These are phyloP conservation scores for Nanorana parkeri DNA, from an alignment of 2,113 vertebrate species.

Conservation along the genomic window DNA sequence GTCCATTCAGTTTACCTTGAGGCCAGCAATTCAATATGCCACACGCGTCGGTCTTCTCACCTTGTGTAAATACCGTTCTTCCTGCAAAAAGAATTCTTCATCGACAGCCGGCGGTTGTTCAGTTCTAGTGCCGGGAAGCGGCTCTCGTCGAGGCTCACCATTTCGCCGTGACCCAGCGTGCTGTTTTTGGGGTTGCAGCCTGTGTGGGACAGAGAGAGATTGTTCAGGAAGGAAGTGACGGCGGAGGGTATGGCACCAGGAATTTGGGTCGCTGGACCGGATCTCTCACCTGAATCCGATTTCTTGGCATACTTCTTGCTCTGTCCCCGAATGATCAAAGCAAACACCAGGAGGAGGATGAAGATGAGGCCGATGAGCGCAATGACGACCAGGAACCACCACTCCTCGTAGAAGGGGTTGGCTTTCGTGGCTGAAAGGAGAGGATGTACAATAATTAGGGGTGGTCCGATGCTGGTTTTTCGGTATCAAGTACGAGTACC, in stretches of 20 bases:
- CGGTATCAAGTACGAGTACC: too few species aligned
- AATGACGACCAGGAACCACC: slow-evolving; percentile 96
- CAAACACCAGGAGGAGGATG: slow-evolving; percentile 86
- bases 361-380: slow-evolving; percentile 90
- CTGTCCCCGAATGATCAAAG: slow-evolving; percentile 87
- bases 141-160: slow-evolving; percentile 94
- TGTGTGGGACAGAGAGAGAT: slow-evolving; percentile 61
- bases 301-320: slow-evolving; percentile 93
- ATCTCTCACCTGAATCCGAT: slow-evolving; percentile 83
- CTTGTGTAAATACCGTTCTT: slow-evolving; percentile 97
- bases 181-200: slow-evolving; percentile 87
- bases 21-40: too few species aligned
- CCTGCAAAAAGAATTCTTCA: slow-evolving; percentile 96
- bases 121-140: slow-evolving; percentile 94
- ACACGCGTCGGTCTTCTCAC: slow-evolving; percentile 63
- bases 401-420: slow-evolving; percentile 92
- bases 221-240: not conserved
- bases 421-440: slow-evolving; percentile 80
- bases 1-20: too few species aligned
- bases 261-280: rapidly evolving
- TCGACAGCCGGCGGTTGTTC: slow-evolving; percentile 92
- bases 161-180: slow-evolving; percentile 89
- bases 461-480: too few species aligned
- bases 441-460: not conserved
- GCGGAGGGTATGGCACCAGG: too few species aligned